Percentiles rank a stretch among this genome's conserved stretches.
These are phyloP conservation scores for Emesis furor DNA, from an alignment of 2,888 invertebrate genomes.

Conservation along the genomic window DNA sequence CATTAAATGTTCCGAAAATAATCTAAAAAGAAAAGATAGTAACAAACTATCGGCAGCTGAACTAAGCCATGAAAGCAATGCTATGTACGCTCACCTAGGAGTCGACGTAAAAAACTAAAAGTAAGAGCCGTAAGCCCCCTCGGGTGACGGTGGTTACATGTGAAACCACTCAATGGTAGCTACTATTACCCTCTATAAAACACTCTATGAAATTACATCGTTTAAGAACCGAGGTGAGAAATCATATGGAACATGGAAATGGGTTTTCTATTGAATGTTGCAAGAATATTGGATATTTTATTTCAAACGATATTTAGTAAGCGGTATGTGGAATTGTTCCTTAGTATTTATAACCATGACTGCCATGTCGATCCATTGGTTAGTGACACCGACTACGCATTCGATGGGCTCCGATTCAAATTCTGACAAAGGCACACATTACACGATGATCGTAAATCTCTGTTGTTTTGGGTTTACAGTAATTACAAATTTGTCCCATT, in stretches of 20 bases:
- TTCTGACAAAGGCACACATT: too few species aligned
- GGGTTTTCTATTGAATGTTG: neutral
- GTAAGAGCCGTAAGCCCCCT: slow-evolving; percentile 80
- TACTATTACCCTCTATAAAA: slow-evolving; percentile 79
- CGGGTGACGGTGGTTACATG: slow-evolving; percentile 85
- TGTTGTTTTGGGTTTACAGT: too few species aligned
- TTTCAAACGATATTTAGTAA: neutral
- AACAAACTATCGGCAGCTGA: slow-evolving; percentile 26
- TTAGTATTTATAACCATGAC: too few species aligned
- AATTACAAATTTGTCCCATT: too few species aligned
- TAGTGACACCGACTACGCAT: too few species aligned
- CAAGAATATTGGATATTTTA: neutral
- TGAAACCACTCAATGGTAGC: slow-evolving; percentile 86
- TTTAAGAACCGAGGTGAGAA: slow-evolving; percentile 56
- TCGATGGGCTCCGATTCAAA: too few species aligned
- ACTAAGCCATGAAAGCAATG: slow-evolving; percentile 81
- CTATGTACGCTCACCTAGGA: slow-evolving; percentile 81
- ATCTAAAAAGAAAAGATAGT: slow-evolving; percentile 15
- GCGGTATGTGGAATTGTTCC: too few species aligned
- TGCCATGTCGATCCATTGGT: too few species aligned
- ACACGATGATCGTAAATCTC: too few species aligned
- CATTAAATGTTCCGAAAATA: neutral
- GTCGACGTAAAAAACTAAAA: slow-evolving; percentile 86
- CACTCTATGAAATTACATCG: slow-evolving; percentile 64
- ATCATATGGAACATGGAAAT: slow-evolving; percentile 32